These are phyloP conservation scores for Pristionchus entomophagus DNA, from an alignment of 2,888 invertebrate species.

Conservation along the genomic window DNA sequence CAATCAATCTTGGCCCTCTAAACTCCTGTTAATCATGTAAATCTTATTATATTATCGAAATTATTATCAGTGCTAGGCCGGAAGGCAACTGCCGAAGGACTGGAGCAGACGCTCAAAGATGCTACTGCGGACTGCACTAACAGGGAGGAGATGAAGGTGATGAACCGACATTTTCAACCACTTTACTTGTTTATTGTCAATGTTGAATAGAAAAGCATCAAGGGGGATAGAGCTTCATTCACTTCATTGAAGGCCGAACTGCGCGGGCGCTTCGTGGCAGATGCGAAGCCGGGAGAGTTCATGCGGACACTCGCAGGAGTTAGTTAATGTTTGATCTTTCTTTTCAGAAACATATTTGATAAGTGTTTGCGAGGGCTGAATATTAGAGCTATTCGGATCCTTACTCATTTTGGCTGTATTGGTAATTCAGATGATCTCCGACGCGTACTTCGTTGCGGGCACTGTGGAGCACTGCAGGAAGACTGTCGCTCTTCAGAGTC, in stretches of 20 bases:
- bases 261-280: neutral
- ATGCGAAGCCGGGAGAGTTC: neutral
- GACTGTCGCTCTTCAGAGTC: neutral
- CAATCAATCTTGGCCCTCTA: too few species aligned
- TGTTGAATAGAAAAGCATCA: neutral
- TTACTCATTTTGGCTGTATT: neutral
- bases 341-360: too few species aligned
- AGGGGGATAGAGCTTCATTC: neutral
- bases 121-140: neutral
- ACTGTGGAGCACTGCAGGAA: slow-evolving; percentile 2
- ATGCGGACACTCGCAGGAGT: neutral
- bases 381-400: too few species aligned
- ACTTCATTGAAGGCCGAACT: neutral
- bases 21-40: neutral
- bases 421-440: neutral
- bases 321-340: neutral
- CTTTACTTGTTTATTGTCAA: neutral
- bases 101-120: neutral
- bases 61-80: neutral
- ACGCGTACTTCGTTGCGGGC: neutral
- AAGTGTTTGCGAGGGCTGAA: too few species aligned
- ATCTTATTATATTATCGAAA: neutral
- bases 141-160: neutral
- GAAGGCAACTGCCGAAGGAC: neutral
- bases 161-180: too few species aligned